Conservation (phyloP, 30 jellyfish, hydroid and myxozoan genomes). For the Aurelia coerulea region DNA sequence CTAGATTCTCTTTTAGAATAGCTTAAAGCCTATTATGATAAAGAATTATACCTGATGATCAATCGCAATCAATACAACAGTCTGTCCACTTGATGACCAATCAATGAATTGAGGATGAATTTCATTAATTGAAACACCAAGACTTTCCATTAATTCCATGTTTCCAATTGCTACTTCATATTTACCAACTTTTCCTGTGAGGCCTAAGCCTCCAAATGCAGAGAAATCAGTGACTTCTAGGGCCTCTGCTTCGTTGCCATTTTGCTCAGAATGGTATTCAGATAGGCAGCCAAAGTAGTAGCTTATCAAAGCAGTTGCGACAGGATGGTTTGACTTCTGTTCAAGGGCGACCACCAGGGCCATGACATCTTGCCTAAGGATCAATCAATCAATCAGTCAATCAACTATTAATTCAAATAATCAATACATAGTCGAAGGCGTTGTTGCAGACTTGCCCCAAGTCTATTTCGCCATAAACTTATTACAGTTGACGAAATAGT, state of each 20-base stretch:
- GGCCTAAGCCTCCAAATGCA: constrained; percentile 60
- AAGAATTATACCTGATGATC: constrained; percentile 30
- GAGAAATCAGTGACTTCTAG: constrained; percentile 70
- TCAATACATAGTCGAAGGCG: not conserved
- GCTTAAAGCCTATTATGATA: not conserved
- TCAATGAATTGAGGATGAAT: not conserved
- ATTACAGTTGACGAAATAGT: no score
- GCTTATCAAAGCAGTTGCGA: constrained; percentile 79
- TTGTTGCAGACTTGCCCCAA: no score
- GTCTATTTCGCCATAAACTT: no score
- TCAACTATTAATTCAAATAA: not conserved
- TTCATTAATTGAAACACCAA: not conserved
- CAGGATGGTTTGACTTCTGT: constrained; percentile 81
- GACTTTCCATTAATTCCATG: constrained; percentile 46
- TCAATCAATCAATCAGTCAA: not conserved
- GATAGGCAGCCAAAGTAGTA: constrained; percentile 70
- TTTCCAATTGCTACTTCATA: constrained; percentile 58
- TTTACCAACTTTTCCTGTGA: constrained; percentile 48
- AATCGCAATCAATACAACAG: constrained; percentile 76
- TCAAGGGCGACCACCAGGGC: constrained; percentile 75
- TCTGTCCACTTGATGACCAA: constrained; percentile 45
- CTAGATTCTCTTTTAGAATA: not conserved
- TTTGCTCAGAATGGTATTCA: constrained; percentile 16
- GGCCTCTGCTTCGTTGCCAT: constrained; percentile 22
- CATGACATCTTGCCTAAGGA: constrained; percentile 49